Percentiles rank a stretch among this genome's conserved stretches.
These are phyloP conservation scores for Agrotis ipsilon DNA, from an alignment of 2,888 invertebrate genomes.

Conservation along the genomic window DNA sequence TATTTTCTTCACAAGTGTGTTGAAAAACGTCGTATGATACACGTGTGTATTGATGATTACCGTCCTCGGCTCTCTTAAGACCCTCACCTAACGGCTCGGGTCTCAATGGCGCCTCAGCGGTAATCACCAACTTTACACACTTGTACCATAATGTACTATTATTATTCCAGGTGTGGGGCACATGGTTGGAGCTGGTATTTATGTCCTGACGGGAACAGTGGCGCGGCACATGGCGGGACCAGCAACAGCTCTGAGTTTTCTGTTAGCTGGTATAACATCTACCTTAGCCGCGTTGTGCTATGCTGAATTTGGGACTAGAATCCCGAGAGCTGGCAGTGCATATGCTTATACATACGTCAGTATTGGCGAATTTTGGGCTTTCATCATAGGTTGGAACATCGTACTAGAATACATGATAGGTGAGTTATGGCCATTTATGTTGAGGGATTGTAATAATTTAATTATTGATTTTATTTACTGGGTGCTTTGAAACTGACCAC, in stretches of 20 bases:
- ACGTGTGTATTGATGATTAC: too few relatives aligned
- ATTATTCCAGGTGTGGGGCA: constrained; percentile 95
- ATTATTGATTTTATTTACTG: not conserved
- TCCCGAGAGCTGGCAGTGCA: constrained; percentile 97
- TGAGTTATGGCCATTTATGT: constrained; percentile 68
- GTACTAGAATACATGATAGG: constrained; percentile 97
- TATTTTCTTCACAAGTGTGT: too few relatives aligned
- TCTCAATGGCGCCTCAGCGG: too few relatives aligned
- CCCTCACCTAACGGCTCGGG: too few relatives aligned
- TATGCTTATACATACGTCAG: constrained; percentile 98
- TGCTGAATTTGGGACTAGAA: constrained; percentile 96
- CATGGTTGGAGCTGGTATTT: constrained; percentile 99
- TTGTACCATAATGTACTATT: too few relatives aligned
- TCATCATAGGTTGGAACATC: constrained; percentile 98
- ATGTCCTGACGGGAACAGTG: constrained; percentile 97
- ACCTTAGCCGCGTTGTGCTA: constrained; percentile 96
- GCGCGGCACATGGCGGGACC: constrained; percentile 96
- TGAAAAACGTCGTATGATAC: too few relatives aligned
- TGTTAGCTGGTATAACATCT: constrained; percentile 95
- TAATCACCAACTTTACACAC: too few relatives aligned
- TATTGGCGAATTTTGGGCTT: constrained; percentile 98
- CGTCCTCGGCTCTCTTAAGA: too few relatives aligned
- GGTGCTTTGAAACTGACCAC: not conserved
- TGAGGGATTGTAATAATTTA: not conserved
- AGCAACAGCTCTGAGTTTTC: constrained; percentile 93